Base-by-base conservation (phyloP, 2,797 vertebrate genomes). In the Knipowitschia caucasica region DNA sequence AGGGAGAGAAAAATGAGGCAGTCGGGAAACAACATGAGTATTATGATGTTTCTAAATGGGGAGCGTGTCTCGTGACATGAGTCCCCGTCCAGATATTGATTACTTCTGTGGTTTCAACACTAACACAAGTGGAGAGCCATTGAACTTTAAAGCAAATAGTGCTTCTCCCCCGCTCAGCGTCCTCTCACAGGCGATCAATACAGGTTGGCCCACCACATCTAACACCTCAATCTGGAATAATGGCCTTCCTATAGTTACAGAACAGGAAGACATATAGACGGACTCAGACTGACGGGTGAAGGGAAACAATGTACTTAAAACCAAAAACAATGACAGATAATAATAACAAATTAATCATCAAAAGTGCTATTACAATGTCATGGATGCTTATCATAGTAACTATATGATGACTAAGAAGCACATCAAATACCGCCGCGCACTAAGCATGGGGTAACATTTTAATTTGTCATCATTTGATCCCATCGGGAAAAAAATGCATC, bases 1-100 rank as follows among this genome's bases (percentile, higher is more conserved):
- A 57, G 43, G 43, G 18, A 25, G 15, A 17, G 14, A 44, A 50
- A 67, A 75, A 72, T 70, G 40, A 69, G 76, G 74, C 68, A 59
- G 58, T 78, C 69, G 79, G 82, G 72, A 72, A 83, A 81, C 73
- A 69, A 72, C 78, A 75, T 73, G 67, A 58, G 76, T 71, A 89
- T 90, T 89, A 89, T 87, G 84, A 89, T 88, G 85, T 89, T 85
- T 89, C 87, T 85, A 89, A 89, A 89, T 78, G 82, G 86, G 81
- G 79, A 89, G 85, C 67, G 71, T 85, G 86, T 84, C 73, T 86
- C 62, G 71, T 88, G 89, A 89, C 88, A 88, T 55, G 75, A 86
- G 65, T 71, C 75, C 71, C 73, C 78, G 82, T 83, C 69, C 70
- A 87, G 87, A 87, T 86, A 88, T 65, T 69, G 78, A 87, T 86